Conservation (phyloP, 2,888 invertebrate genomes). For the Volucella zonaria region DNA sequence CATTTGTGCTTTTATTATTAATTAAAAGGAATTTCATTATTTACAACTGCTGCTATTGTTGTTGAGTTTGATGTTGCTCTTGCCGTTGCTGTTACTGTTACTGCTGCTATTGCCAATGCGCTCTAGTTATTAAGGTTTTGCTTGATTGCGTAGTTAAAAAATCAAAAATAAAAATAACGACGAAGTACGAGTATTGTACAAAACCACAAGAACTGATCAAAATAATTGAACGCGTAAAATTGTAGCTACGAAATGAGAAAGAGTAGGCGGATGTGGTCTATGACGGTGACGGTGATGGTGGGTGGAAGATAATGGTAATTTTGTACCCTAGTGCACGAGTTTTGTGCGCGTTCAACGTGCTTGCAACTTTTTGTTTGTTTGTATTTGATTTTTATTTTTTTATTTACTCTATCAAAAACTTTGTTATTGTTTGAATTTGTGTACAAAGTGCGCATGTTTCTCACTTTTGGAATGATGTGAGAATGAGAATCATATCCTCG, state of each 20-base stretch:
- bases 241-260: slow-evolving; percentile 16
- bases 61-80: background rate
- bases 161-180: slow-evolving; percentile 1
- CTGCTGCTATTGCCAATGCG: background rate
- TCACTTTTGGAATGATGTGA: slow-evolving; percentile 19
- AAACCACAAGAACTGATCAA: slow-evolving; percentile 3
- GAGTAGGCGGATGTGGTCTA: background rate
- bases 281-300: no score
- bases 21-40: slow-evolving; percentile 23
- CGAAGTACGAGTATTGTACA: background rate
- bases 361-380: slow-evolving; percentile 40
- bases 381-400: slow-evolving; percentile 11
- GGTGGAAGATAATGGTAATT: no score
- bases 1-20: slow-evolving; percentile 29
- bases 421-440: slow-evolving; percentile 44
- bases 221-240: slow-evolving; percentile 13
- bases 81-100: background rate
- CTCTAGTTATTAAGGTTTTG: slow-evolving; percentile 7
- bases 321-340: background rate
- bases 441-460: slow-evolving; percentile 57
- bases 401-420: slow-evolving; percentile 41
- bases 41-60: slow-evolving; percentile 5
- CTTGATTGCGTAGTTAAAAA: slow-evolving; percentile 16
- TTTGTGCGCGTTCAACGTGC: slow-evolving; percentile 46
- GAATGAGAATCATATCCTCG: slow-evolving; percentile 34